A percentile compares a stretch with the other conserved stretches of the same genome.
Evolutionary conservation across 2,113 vertebrate genomes (phyloP).

Genomic region (Spea bombifrons): DNA sequence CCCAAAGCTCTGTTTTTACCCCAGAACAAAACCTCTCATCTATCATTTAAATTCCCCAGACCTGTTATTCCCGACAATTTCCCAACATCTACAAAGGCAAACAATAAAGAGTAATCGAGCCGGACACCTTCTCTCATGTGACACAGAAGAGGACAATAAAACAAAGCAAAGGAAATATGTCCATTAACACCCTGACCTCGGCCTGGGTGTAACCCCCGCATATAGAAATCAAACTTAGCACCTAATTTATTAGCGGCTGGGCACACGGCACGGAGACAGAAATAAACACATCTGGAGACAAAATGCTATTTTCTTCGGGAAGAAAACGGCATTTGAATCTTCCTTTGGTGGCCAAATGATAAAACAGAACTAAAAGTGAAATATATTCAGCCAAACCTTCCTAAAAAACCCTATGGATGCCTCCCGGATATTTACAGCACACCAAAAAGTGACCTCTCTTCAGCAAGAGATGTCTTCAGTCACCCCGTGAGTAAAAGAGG

Average conservation of each 20-base stretch:
- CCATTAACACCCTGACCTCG: constrained; percentile 39
- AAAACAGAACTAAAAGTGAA: too few species aligned
- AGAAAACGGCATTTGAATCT: neutral
- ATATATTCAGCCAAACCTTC: neutral
- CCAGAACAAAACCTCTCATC: too few species aligned
- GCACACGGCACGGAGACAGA: neutral
- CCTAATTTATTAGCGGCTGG: constrained; percentile 21
- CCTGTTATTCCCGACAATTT: too few species aligned
- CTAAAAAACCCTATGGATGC: too few species aligned
- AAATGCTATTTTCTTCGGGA: neutral
- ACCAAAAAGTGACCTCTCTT: too few species aligned
- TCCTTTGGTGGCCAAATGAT: too few species aligned
- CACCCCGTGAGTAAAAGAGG: too few species aligned
- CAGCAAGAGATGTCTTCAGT: too few species aligned
- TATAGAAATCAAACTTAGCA: constrained; percentile 33
- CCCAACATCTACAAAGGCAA: too few species aligned
- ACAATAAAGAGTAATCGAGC: constrained; percentile 5
- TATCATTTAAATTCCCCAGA: too few species aligned
- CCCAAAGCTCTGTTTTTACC: too few species aligned
- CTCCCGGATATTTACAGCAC: too few species aligned
- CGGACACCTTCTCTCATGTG: constrained; percentile 26
- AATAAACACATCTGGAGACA: neutral
- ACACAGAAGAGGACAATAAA: constrained; percentile 6
- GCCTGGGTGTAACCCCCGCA: constrained; percentile 25
- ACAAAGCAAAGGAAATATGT: constrained; percentile 38